Percentiles rank a stretch among this genome's conserved stretches.
These are phyloP conservation scores for Bostrychus sinensis DNA, from an alignment of 2,113 vertebrate species.

Conservation along the genomic window DNA sequence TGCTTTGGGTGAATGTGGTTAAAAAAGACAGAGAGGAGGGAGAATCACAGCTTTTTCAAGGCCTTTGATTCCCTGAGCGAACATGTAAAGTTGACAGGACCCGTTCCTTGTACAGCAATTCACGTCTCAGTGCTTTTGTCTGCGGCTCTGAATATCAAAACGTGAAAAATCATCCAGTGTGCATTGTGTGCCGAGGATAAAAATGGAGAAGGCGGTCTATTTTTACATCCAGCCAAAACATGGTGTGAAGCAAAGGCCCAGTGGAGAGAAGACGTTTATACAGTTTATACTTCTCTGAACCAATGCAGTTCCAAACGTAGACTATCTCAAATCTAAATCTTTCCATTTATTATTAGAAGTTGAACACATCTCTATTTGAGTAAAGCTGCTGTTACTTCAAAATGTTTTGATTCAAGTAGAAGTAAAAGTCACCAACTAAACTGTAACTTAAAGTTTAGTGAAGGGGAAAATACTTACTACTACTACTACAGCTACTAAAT, in stretches of 20 bases:
- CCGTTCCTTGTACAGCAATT: slow-evolving; percentile 24
- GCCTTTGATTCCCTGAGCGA: slow-evolving; percentile 45
- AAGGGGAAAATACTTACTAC: too few relatives aligned
- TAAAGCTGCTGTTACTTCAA: too few relatives aligned
- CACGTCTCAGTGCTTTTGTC: slow-evolving; percentile 28
- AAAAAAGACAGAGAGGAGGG: slow-evolving; percentile 26
- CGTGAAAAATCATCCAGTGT: slow-evolving; percentile 25
- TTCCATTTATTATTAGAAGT: too few relatives aligned
- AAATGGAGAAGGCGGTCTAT: slow-evolving; percentile 48
- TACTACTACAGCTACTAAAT: too few relatives aligned
- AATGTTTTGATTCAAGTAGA: too few relatives aligned
- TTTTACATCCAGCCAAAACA: slow-evolving; percentile 58
- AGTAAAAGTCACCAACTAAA: too few relatives aligned
- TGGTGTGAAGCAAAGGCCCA: slow-evolving; percentile 46
- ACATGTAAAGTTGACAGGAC: slow-evolving; percentile 43
- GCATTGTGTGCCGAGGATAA: slow-evolving; percentile 25
- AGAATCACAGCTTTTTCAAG: slow-evolving; percentile 6
- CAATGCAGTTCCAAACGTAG: too few relatives aligned
- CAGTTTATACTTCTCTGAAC: neutral
- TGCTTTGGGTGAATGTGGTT: slow-evolving; percentile 28
- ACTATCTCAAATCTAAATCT: too few relatives aligned
- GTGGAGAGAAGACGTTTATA: slow-evolving; percentile 17
- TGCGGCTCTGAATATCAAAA: slow-evolving; percentile 53
- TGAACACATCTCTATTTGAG: too few relatives aligned
- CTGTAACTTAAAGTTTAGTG: too few relatives aligned